phyloP scores from a whole-genome alignment of 2,888 invertebrate genomes.

The Polydrusus cervinus region DNA sequence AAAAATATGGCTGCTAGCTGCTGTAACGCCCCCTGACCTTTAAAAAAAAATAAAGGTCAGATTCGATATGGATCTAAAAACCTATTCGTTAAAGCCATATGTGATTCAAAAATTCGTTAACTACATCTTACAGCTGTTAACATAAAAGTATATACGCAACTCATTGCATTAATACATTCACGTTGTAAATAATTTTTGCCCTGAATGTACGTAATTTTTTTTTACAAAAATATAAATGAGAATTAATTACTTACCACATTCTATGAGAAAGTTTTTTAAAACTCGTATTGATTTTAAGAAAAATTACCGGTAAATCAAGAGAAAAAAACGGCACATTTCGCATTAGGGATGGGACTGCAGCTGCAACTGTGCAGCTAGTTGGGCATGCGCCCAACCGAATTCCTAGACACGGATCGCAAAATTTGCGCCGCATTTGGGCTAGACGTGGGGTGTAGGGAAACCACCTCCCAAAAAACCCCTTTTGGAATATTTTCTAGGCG shows the following conservation, averaged over 20 bases:
- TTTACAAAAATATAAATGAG: too few species aligned
- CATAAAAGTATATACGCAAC: too few species aligned
- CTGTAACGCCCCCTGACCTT: too few species aligned
- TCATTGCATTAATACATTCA: too few species aligned
- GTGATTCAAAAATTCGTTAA: too few species aligned
- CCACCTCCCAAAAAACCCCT: neutral
- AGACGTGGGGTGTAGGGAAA: slow-evolving; percentile 14
- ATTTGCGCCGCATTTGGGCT: slow-evolving; percentile 43
- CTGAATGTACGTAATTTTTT: too few species aligned
- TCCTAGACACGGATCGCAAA: slow-evolving; percentile 39
- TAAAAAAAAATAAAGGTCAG: too few species aligned
- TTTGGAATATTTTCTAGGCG: slow-evolving; percentile 9
- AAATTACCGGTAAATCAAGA: slow-evolving; percentile 28
- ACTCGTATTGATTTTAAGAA: slow-evolving; percentile 19
- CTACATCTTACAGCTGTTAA: too few species aligned
- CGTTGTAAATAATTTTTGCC: too few species aligned
- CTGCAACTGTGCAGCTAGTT: slow-evolving; percentile 58
- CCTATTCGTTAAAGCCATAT: too few species aligned
- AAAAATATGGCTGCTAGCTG: too few species aligned
- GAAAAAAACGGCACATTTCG: slow-evolving; percentile 52
- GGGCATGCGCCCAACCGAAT: slow-evolving; percentile 57
- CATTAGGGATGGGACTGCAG: slow-evolving; percentile 61
- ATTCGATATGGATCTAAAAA: too few species aligned
- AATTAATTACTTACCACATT: slow-evolving; percentile 13
- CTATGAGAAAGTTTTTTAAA: neutral